Base-by-base conservation (phyloP, 1,140 invertebrate genomes). In the Cotesia glomerata region DNA sequence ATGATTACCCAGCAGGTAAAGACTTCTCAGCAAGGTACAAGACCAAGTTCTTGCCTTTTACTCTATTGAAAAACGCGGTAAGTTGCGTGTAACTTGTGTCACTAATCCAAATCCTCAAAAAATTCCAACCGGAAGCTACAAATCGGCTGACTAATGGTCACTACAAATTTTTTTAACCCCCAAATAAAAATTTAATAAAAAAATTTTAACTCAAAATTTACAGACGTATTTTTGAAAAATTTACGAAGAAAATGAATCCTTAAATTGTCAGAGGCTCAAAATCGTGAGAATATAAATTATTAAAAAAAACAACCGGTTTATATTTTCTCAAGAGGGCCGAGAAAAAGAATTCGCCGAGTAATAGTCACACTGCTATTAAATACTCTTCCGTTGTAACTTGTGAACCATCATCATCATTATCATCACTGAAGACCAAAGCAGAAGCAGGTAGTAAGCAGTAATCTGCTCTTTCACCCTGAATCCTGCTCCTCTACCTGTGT, bases 261-360 rank as follows among this genome's bases (percentile, higher is more conserved):
- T 32, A 13, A 58, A 14, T 58, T 26, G 7, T 14, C 34, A 5
- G n/a, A 39, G 62, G n/a, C n/a, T n/a, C n/a, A 51, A 49, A 49
- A 14, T 51, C 69, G 69, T 71, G 69, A 71, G 69, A 71, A 71
- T 71, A 32, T 4, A n/a, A 61, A 36, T 51, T 58, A 9, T 18
- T 9, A 58, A 58, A 58, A 58, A 39, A 49, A 65, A 18, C 35
- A 49, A 65, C 13, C 18, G 34, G 16, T 65, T 36, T 14, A 65
- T 14, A 71, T 62, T 32, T 39, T 56, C 36, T 67, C 66, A 58
- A 56, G 61, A 71, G 61, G 71, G 39, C 39, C 36, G 56, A 62
- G 39, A 69, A 61, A 13, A 71, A 71, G 76, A 77, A 77, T 77
- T 77, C 63, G 76, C 76, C 74, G 76, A 77, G 76, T 77, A 77